Conservation (phyloP, 2,888 invertebrate species). For the Drosophila koepferae region DNA sequence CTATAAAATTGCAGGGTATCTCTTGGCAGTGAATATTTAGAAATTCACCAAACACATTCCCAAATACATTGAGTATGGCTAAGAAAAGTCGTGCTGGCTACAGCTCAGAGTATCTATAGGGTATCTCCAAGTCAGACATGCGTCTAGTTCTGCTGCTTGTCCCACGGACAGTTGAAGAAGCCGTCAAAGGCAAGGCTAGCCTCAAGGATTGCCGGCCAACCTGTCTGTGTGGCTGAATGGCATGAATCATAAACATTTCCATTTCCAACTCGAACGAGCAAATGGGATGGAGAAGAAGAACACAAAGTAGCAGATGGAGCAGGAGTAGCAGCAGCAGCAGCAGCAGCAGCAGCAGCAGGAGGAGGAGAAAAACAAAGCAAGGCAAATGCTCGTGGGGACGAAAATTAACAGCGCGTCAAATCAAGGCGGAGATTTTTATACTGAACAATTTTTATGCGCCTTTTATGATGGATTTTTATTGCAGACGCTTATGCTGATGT, state of each 20-base stretch:
- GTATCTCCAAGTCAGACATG: background rate
- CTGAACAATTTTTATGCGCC: conserved; percentile 65
- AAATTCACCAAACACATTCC: too few relatives aligned
- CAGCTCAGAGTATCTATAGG: background rate
- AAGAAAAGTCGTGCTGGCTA: too few relatives aligned
- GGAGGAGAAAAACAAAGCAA: conserved; percentile 33
- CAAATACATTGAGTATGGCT: background rate
- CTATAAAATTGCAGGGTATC: background rate
- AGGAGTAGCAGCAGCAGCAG: background rate
- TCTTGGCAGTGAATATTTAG: background rate
- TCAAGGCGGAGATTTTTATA: conserved; percentile 59
- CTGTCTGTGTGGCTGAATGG: conserved; percentile 32
- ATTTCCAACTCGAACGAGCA: background rate
- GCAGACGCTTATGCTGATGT: conserved; percentile 62
- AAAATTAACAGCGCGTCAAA: conserved; percentile 77
- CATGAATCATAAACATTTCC: conserved; percentile 33
- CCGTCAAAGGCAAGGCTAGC: conserved; percentile 39
- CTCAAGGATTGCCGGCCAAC: conserved; percentile 32
- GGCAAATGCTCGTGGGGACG: conserved; percentile 25
- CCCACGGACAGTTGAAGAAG: conserved; percentile 42
- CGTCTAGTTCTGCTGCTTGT: conserved; percentile 14
- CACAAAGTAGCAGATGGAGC: background rate
- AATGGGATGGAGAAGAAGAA: background rate
- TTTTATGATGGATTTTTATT: conserved; percentile 76
- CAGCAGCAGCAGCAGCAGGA: background rate